phyloP scores from a whole-genome alignment of 2,888 invertebrate species.

The Chaitophorus viminalis region DNA sequence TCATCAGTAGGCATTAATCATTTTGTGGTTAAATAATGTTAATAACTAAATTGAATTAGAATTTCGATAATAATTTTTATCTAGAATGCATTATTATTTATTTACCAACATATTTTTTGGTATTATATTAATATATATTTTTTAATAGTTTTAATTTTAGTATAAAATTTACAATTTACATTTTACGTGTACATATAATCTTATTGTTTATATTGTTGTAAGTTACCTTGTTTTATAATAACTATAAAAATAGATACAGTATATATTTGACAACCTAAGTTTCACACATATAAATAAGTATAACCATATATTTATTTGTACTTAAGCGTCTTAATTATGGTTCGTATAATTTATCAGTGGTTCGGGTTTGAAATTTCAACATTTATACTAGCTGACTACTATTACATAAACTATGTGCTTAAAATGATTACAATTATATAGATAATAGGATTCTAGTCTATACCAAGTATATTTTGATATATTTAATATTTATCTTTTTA shows the following conservation, averaged over 20 bases:
- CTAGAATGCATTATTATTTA: neutral
- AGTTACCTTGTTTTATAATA: no score
- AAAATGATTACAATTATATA: neutral
- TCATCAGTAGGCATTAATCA: neutral
- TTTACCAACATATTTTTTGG: neutral
- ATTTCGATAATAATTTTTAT: constrained; percentile 13
- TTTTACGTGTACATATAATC: no score
- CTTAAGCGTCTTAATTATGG: no score
- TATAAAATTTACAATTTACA: no score
- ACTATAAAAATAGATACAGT: no score
- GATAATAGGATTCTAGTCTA: neutral
- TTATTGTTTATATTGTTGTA: no score
- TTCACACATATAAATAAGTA: no score
- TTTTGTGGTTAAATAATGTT: neutral
- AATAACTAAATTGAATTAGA: neutral
- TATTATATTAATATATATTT: neutral
- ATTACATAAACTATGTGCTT: neutral
- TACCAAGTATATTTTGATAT: neutral
- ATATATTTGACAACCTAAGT: no score
- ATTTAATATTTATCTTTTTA: neutral
- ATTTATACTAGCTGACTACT: neutral
- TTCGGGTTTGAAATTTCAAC: constrained; percentile 1
- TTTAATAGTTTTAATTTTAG: neutral
- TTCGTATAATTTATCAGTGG: neutral
- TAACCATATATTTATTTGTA: no score